Base-by-base conservation (phyloP, 2,113 vertebrate species). In the Genyomyrus donnyi region DNA sequence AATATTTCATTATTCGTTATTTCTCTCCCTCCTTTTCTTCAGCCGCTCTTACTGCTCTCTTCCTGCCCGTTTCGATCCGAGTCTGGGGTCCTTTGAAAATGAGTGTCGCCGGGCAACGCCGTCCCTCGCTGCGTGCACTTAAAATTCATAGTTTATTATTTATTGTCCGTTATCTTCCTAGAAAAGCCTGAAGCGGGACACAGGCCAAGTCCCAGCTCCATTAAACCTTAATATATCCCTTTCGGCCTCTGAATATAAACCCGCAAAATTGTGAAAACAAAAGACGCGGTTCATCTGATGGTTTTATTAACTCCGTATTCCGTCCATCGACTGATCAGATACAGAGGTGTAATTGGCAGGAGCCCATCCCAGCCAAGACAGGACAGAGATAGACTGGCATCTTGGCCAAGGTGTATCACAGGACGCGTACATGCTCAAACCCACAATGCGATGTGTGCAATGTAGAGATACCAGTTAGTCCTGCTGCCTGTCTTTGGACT, bases 91-190 rank as follows among this genome's bases (percentile, higher is more conserved):
- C n/a, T 80, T 49, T 50, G 48, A 27, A 52, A 83, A 35, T 2
- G 74, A 56, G 48, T 48, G 88, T 84, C 88, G 42, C 74, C 42
- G 35, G 48, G 70, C 17, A 84, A 50, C 19, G 11, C 21, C 10
- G 31, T 21, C 2, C 19, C 49, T 50, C 31, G 7, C 46, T 24
- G n/a, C 17, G 19, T 8, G 74, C 35, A n/a, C 80, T 84, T 83
- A 77, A 89, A 77, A 80, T 48, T 48, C 35, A 87, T 87, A 35
- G 88, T 49, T 84, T 70, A 83, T 35, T 48, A 84, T 53, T 53
- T 35, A 10, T 77, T 2, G 5, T 46, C 35, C 74, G n/a, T 58
- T 56, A 52, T 53, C 50, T 42, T 15, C 49, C 35, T 50, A 24
- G n/a, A 74, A 19, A 52, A 45, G 74, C 35, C 49, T 21, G 88